Evolutionary conservation across 2,797 vertebrate genomes (phyloP), one percentile per base, ranked within the genome.

Genomic region (Silurus aristotelis): DNA sequence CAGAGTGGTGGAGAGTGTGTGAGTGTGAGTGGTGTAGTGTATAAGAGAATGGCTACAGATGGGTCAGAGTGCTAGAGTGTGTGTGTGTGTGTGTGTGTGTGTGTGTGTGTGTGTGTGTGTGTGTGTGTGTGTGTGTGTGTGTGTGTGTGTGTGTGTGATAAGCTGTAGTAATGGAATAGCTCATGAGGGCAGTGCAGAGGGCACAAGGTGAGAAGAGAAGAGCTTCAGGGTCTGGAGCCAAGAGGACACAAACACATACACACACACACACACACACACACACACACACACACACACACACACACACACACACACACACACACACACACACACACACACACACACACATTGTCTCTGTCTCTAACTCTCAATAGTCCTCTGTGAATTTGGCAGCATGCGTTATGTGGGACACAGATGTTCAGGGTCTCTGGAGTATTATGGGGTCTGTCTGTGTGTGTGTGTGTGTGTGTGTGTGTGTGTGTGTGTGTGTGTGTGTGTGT

Each of bases 131-230:
- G 89, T 93, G 93, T 93, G 92, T 67, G 93, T 91, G 93, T 91
- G 93, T 91, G 89, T 93, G 94, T 91, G 93, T 91, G 89, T 92
- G 94, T 89, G 93, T 93, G 92, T 93, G 89, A 92, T 94, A 93
- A 93, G 70, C 87, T 92, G 93, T 95, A 96, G 95, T 97, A 95
- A 94, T 93, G 93, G 92, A 93, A 92, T 92, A 91, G 88, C 83
- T 83, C 72, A 91, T 92, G 89, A 89, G 93, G 92, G 93, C 95
- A 17, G 78, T 91, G 92, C 90, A 89, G 91, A 83, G 84, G 91
- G 92, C 91, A 92, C 88, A 60, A 89, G 83, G 92, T 86, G 91
- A 87, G 89, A 90, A 92, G 93, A 95, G 96, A 89, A 91, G 90
- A 82, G 88, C 46, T 55, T 58, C 91, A 89, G 81, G 67, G 56